phyloP scores from a whole-genome alignment of 1,140 invertebrate species.

The Gryon sp. region DNA sequence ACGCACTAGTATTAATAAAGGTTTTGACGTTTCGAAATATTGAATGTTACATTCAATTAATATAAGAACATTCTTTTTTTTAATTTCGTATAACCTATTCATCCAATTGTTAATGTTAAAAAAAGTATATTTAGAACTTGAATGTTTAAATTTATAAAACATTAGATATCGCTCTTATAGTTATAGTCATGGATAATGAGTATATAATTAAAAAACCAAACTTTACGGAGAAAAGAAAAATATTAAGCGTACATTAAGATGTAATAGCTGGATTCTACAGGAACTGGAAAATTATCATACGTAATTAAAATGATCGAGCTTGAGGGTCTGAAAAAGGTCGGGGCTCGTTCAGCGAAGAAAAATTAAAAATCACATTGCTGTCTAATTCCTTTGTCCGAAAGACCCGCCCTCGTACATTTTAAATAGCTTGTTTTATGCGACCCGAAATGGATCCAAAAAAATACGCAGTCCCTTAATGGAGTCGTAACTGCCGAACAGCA shows the following conservation, averaged over 20 bases:
- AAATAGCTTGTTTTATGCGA: slow-evolving; percentile 72
- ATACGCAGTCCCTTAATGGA: slow-evolving; percentile 68
- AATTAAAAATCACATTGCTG: slow-evolving; percentile 43
- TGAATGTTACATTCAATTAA: too few species aligned
- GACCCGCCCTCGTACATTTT: slow-evolving; percentile 62
- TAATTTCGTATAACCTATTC: background rate
- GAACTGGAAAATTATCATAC: slow-evolving; percentile 40
- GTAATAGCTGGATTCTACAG: slow-evolving; percentile 24
- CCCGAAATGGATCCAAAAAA: slow-evolving; percentile 64
- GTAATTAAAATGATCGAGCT: slow-evolving; percentile 52
- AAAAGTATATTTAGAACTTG: too few species aligned
- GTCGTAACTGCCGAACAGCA: slow-evolving; percentile 67
- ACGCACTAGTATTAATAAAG: too few species aligned
- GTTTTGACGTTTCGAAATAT: too few species aligned
- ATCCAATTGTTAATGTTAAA: too few species aligned
- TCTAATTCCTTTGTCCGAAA: slow-evolving; percentile 41
- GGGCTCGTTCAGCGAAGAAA: slow-evolving; percentile 39
- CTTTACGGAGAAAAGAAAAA: slow-evolving; percentile 3
- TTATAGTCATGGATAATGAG: too few species aligned
- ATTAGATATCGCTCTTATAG: too few species aligned
- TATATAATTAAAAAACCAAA: too few species aligned
- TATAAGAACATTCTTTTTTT: too few species aligned
- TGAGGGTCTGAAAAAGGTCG: slow-evolving; percentile 31
- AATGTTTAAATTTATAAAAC: too few species aligned
- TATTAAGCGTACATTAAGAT: slow-evolving; percentile 11